Evolutionary conservation across 2,113 vertebrate genomes (phyloP).

Genomic region (Pitta sordida): DNA sequence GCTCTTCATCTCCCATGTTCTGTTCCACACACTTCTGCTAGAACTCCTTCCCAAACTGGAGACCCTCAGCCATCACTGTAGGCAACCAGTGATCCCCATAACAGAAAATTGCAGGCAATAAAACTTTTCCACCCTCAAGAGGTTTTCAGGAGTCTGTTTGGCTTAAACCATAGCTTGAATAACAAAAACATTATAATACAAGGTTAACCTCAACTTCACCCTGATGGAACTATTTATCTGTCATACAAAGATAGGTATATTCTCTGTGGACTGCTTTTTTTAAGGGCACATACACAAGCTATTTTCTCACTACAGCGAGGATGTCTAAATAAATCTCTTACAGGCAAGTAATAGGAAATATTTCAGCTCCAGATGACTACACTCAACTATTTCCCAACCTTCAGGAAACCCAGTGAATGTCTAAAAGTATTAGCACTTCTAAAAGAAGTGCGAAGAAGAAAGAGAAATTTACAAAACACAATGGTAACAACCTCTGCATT

Average conservation of each 20-base stretch:
- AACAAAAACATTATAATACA: conserved; percentile 23
- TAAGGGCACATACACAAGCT: conserved; percentile 20
- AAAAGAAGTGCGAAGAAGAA: background rate
- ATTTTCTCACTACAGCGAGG: conserved; percentile 25
- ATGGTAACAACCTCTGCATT: background rate
- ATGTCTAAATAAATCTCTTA: conserved; percentile 51
- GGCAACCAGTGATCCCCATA: background rate
- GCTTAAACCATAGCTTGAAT: background rate
- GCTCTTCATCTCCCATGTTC: background rate
- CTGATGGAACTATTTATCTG: conserved; percentile 49
- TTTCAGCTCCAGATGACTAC: conserved; percentile 60
- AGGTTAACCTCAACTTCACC: conserved; percentile 21
- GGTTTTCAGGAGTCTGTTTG: background rate
- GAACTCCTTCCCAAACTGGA: background rate
- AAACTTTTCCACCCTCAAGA: background rate
- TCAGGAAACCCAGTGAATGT: conserved; percentile 3
- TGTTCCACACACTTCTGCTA: background rate
- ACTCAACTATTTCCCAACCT: conserved; percentile 14
- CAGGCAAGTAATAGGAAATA: conserved; percentile 40
- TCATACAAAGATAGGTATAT: conserved; percentile 27
- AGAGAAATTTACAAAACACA: background rate
- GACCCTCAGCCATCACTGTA: background rate
- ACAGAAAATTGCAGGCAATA: background rate
- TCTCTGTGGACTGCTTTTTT: conserved; percentile 7
- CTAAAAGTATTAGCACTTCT: background rate